Evolutionary conservation across 2,888 invertebrate species (phyloP).

Genomic region (Opisthograptis luteolata): DNA sequence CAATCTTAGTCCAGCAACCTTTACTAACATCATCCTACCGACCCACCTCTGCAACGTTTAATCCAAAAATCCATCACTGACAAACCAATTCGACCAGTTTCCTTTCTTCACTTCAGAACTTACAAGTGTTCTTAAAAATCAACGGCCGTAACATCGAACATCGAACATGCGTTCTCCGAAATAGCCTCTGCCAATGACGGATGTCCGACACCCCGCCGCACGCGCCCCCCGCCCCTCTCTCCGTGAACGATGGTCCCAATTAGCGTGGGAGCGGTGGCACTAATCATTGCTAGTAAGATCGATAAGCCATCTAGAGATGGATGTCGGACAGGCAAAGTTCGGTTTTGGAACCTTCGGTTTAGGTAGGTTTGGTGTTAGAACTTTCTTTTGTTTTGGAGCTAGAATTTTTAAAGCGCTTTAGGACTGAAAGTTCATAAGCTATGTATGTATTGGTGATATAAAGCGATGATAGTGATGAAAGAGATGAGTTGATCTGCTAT

Average conservation of each 20-base stretch:
- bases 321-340: slow-evolving; percentile 17
- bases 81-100: background rate
- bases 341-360: no score
- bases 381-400: no score
- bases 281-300: slow-evolving; percentile 49
- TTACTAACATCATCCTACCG: background rate
- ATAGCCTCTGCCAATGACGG: slow-evolving; percentile 26
- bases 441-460: no score
- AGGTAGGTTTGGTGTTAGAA: no score
- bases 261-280: slow-evolving; percentile 38
- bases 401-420: no score
- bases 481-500: no score
- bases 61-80: slow-evolving; percentile 1
- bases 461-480: no score
- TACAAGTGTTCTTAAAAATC: background rate
- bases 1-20: background rate
- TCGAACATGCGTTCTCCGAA: slow-evolving; percentile 7
- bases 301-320: slow-evolving; percentile 41
- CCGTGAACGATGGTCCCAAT: slow-evolving; percentile 51
- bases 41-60: background rate
- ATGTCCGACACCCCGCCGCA: background rate
- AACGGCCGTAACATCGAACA: background rate
- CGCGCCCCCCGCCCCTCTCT: slow-evolving; percentile 5
- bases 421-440: no score
- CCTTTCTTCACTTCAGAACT: background rate